Percentiles rank a stretch among this genome's conserved stretches.
phyloP scores from a whole-genome alignment of 2,113 vertebrate species.

The Azemiops feae region DNA sequence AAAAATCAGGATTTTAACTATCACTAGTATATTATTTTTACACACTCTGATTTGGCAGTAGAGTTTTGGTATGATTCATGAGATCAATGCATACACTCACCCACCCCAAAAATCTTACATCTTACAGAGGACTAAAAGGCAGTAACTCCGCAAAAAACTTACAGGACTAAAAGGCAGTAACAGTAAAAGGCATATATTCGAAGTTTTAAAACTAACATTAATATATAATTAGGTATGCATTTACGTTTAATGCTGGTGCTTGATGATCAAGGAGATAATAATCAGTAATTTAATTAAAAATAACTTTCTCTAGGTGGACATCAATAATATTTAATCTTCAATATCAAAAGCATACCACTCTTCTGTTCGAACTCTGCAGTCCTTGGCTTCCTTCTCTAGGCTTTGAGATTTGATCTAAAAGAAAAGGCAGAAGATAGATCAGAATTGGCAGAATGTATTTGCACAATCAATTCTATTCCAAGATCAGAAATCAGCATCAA shows the following conservation, averaged over 20 bases:
- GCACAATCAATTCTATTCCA: neutral
- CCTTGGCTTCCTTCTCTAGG: constrained; percentile 92
- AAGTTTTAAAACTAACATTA: neutral
- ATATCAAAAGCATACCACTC: constrained; percentile 82
- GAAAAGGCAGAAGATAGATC: neutral
- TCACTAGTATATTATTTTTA: neutral
- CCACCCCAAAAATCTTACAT: neutral
- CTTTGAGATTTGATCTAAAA: constrained; percentile 88
- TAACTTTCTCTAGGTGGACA: neutral
- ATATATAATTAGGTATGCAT: neutral
- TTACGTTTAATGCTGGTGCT: neutral
- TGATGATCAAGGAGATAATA: neutral
- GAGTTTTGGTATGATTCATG: neutral
- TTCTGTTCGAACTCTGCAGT: constrained; percentile 89
- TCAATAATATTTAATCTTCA: constrained; percentile 10
- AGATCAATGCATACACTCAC: neutral
- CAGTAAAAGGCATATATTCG: neutral
- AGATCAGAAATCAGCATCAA: neutral
- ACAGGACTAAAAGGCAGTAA: neutral
- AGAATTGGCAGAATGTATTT: neutral
- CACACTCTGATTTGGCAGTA: neutral
- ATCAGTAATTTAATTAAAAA: neutral
- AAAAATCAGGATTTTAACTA: neutral
- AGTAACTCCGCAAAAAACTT: neutral
- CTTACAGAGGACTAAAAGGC: neutral